phyloP scores from a whole-genome alignment of 2,113 vertebrate genomes.

The Pionites leucogaster region DNA sequence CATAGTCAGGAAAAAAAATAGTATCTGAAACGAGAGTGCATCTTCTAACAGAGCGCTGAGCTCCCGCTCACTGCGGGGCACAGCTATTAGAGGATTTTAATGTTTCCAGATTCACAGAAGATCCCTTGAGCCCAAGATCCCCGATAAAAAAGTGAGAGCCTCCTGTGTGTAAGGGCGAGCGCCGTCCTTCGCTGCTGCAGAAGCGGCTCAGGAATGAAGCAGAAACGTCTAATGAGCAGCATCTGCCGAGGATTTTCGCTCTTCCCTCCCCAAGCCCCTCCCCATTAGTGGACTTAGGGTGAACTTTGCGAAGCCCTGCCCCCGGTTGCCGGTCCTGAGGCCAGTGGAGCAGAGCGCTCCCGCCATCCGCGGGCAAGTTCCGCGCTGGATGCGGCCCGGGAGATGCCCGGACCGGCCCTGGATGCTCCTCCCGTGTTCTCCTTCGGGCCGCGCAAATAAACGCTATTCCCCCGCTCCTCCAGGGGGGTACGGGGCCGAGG shows the following conservation, averaged over 20 bases:
- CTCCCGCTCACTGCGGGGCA: neutral
- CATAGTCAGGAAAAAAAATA: neutral
- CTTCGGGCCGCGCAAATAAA: neutral
- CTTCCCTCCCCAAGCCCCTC: neutral
- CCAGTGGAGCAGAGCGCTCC: neutral
- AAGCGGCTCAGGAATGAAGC: neutral
- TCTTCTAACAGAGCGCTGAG: neutral
- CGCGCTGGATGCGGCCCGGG: slow-evolving; percentile 3
- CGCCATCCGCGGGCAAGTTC: neutral
- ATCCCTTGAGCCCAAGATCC: neutral
- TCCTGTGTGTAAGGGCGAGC: neutral
- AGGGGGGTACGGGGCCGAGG: neutral
- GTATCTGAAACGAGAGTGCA: neutral
- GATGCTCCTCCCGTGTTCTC: neutral
- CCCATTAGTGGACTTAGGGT: neutral
- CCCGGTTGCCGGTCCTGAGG: neutral
- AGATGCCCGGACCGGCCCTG: neutral
- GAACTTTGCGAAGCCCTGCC: neutral
- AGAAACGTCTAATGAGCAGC: neutral
- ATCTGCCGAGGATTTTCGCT: neutral
- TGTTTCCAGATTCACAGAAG: neutral
- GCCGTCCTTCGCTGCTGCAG: neutral
- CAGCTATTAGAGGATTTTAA: slow-evolving; percentile 6
- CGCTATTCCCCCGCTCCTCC: neutral
- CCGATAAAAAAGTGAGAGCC: neutral